Conservation (phyloP, 1,140 invertebrate genomes). For the Aculops lycopersici region DNA sequence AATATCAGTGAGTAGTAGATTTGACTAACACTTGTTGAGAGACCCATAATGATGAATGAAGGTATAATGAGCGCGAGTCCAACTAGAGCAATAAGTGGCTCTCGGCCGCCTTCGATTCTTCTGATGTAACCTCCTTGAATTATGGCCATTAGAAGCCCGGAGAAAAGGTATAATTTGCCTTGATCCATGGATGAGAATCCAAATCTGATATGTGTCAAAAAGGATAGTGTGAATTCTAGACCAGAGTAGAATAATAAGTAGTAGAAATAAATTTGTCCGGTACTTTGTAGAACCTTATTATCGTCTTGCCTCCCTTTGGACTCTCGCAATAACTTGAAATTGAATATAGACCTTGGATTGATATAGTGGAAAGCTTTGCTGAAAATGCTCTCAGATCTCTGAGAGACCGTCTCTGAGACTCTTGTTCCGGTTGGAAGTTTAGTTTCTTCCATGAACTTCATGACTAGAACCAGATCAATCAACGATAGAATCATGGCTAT, state of each 20-base stretch:
- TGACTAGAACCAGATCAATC: conserved; percentile 6
- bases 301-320: conserved; percentile 19
- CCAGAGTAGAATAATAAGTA: conserved; percentile 90
- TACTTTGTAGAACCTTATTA: conserved; percentile 26
- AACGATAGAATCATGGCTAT: conserved; percentile 5
- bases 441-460: conserved; percentile 5
- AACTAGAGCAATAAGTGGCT: conserved; percentile 31
- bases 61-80: conserved; percentile 59
- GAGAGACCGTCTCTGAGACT: too few species aligned
- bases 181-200: conserved; percentile 74
- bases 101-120: conserved; percentile 35
- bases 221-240: conserved; percentile 84
- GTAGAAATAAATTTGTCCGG: conserved; percentile 63
- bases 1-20: conserved; percentile 50
- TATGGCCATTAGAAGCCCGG: conserved; percentile 65
- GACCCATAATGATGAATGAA: conserved; percentile 50
- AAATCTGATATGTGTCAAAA: conserved; percentile 73
- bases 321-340: conserved; percentile 20
- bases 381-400: conserved; percentile 43
- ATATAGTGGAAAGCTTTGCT: conserved; percentile 35
- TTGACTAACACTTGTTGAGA: conserved; percentile 22
- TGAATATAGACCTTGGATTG: conserved; percentile 30
- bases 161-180: conserved; percentile 82
- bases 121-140: conserved; percentile 67
- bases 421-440: background rate